Percentiles rank a stretch among this genome's conserved stretches.
Evolutionary conservation across 2,888 invertebrate species (phyloP).

Genomic region (Abrostola tripartita): DNA sequence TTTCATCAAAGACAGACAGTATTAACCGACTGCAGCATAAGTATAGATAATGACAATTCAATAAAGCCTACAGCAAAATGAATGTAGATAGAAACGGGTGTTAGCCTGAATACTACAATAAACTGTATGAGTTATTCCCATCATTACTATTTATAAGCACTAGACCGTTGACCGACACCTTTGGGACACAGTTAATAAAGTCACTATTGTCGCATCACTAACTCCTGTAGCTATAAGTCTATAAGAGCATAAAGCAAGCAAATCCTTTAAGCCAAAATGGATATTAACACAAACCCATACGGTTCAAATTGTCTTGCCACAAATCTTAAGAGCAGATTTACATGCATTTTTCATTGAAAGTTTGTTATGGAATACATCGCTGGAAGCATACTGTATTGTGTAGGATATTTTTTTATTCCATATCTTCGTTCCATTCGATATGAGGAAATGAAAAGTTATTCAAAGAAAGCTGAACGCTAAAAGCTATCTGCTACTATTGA

Average conservation of each 20-base stretch:
- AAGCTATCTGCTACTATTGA: slow-evolving; percentile 7
- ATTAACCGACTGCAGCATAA: too few relatives aligned
- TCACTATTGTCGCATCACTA: slow-evolving; percentile 43
- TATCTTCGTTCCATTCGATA: slow-evolving; percentile 29
- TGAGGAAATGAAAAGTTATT: slow-evolving; percentile 27
- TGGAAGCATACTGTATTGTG: slow-evolving; percentile 36
- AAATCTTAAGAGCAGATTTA: slow-evolving; percentile 31
- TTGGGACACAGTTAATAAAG: slow-evolving; percentile 22
- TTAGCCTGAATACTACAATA: not conserved
- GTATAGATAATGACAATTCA: too few relatives aligned
- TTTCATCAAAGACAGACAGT: too few relatives aligned
- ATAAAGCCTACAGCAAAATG: too few relatives aligned
- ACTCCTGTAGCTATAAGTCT: not conserved
- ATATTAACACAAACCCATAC: fast-evolving
- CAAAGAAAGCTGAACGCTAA: slow-evolving; percentile 15
- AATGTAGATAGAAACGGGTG: not conserved
- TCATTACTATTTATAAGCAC: not conserved
- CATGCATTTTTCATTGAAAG: slow-evolving; percentile 51
- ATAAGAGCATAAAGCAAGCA: slow-evolving; percentile 20
- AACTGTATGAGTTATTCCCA: not conserved
- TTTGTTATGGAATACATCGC: slow-evolving; percentile 36
- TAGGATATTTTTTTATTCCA: slow-evolving; percentile 27
- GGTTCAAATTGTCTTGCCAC: not conserved
- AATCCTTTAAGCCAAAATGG: slow-evolving; percentile 3
- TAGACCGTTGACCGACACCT: slow-evolving; percentile 12